Evolutionary conservation across 2,113 vertebrate species (phyloP), one percentile per base, ranked within the genome.

Genomic region (Sapayoa aenigma): DNA sequence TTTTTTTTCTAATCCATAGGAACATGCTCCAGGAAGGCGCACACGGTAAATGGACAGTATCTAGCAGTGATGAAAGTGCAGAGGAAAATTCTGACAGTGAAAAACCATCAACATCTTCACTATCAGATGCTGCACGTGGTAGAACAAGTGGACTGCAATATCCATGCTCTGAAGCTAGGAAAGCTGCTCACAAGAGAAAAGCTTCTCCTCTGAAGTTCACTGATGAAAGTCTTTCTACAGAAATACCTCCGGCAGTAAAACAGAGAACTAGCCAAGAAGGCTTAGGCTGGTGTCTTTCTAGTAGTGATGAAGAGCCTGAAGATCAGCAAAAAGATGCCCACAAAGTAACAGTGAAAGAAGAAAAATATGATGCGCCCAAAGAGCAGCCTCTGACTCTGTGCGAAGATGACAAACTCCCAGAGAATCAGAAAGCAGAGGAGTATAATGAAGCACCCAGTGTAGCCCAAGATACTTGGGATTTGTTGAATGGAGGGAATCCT

Each of bases 61-160:
- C 99, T 41, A 99, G 99, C 91, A 99, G 99, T 15, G 99, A 99
- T 59, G 99, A 99, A 35, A 99, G 99, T 47, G 98, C 98, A 5
- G 99, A 99, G 22, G 98, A 99, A 13, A 98, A 96, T 86, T 97
- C 75, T 74, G 97, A 42, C 5, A 23, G 9, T 11, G 97, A 96
- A 63, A 86, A 96, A 8, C 96, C 97, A 0, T 97, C 97, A 9
- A 94, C 97, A 4, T 98, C 97, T 77, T 93, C 72, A 2, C 6
- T 78, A 1, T 31, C 46, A 2, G 12, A 9, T 7, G 28, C 67
- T 5, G 37, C 39, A 3, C 39, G 1, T 44, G 59, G 15, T 14
- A 18, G 35, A 12, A 20, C 27, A 1, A 67, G 14, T 2, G 90
- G 13, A 19, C 97, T 86, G 0, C 73, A 31, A 1, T 98, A 97